Conservation (phyloP, 2,888 invertebrate genomes). For the Andrena haemorrhoa region DNA sequence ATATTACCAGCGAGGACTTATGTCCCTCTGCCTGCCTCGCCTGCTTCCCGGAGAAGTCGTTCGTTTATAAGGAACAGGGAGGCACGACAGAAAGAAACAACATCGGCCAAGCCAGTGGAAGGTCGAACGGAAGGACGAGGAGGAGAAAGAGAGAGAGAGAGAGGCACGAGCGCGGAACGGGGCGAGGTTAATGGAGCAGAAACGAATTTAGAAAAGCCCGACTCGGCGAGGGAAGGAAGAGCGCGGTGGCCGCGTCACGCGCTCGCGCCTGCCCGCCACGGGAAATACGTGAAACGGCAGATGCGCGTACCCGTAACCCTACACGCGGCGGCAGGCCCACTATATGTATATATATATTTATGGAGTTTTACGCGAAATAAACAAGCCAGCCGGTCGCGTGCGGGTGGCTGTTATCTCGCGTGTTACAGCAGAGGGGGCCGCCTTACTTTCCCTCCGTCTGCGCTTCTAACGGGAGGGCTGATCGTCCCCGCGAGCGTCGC, state of each 20-base stretch:
- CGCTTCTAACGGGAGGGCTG: constrained; percentile 47
- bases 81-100: constrained; percentile 25
- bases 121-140: constrained; percentile 11
- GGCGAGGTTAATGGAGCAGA: constrained; percentile 79
- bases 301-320: constrained; percentile 41
- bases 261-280: not conserved
- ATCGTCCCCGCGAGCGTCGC: constrained; percentile 27
- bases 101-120: constrained; percentile 20
- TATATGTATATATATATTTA: constrained; percentile 40
- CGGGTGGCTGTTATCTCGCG: constrained; percentile 28
- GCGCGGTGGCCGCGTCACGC: constrained; percentile 6
- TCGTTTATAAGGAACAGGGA: constrained; percentile 54
- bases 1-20: constrained; percentile 70
- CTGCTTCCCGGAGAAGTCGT: constrained; percentile 34
- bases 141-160: constrained; percentile 16
- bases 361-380: constrained; percentile 56
- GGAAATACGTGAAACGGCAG: constrained; percentile 21
- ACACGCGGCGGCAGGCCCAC: constrained; percentile 15
- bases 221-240: constrained; percentile 7
- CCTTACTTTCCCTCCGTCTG: constrained; percentile 43
- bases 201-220: constrained; percentile 79
- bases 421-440: constrained; percentile 23
- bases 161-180: constrained; percentile 61
- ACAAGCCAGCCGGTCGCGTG: constrained; percentile 49
- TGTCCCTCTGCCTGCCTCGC: constrained; percentile 42